A percentile compares a stretch with the other conserved stretches of the same genome.
Conservation (phyloP, 2,888 invertebrate species). For the Drosophila trichaetosa region DNA sequence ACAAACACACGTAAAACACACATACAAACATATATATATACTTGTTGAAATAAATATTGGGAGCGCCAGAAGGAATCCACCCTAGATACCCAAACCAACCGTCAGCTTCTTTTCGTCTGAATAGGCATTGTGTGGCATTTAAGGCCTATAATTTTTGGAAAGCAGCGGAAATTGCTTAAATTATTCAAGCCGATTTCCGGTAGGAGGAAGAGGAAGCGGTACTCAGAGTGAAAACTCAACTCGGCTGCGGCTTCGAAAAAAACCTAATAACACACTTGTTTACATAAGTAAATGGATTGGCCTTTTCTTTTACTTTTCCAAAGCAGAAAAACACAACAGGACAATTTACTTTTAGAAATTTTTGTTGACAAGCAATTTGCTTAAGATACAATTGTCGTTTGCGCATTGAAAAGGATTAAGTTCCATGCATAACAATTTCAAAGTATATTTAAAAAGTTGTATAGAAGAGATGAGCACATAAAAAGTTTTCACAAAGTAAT, state of each 20-base stretch:
- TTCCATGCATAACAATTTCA: no score
- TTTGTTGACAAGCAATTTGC: neutral
- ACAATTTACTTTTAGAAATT: neutral
- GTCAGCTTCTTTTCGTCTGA: slow-evolving; percentile 11
- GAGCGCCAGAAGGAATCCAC: neutral
- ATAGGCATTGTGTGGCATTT: slow-evolving; percentile 10
- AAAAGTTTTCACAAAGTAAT: neutral
- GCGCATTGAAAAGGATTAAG: neutral
- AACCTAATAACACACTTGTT: slow-evolving; percentile 17
- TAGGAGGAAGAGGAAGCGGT: neutral
- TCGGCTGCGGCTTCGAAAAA: slow-evolving; percentile 13
- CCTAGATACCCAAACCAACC: slow-evolving; percentile 11
- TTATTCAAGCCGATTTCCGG: slow-evolving; percentile 28
- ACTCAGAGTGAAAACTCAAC: neutral
- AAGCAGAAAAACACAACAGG: neutral
- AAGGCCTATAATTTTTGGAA: slow-evolving; percentile 22
- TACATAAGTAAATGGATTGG: slow-evolving; percentile 33
- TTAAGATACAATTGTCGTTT: neutral
- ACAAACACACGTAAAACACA: slow-evolving; percentile 15
- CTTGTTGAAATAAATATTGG: slow-evolving; percentile 21
- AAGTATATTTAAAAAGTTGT: neutral
- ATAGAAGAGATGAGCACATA: neutral
- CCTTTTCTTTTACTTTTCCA: slow-evolving; percentile 4
- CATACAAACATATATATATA: slow-evolving; percentile 17
- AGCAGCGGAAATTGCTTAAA: slow-evolving; percentile 28